phyloP scores from a whole-genome alignment of 2,888 invertebrate species.

The Drosophila austrosaltans region DNA sequence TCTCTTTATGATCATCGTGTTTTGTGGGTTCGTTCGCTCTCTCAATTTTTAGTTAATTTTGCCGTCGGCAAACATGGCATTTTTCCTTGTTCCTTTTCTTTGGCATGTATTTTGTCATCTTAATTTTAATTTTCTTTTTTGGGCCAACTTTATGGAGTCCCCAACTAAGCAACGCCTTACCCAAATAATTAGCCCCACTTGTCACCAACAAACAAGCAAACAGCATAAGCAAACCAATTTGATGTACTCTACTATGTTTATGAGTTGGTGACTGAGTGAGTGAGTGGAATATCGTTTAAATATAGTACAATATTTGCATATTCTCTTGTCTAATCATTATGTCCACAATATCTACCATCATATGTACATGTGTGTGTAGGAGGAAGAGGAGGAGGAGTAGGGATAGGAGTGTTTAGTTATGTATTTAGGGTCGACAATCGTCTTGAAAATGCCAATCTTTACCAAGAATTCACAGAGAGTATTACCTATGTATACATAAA shows the following conservation, averaged over 20 bases:
- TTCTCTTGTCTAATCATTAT: conserved; percentile 72
- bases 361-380: conserved; percentile 48
- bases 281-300: too few relatives aligned
- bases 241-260: neutral
- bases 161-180: neutral
- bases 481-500: neutral
- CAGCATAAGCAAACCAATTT: neutral
- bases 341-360: conserved; percentile 53
- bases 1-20: neutral
- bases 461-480: conserved; percentile 44
- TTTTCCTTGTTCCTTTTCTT: neutral
- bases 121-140: neutral
- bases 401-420: neutral
- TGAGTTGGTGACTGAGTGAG: neutral
- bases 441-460: conserved; percentile 47
- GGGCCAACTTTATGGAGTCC: neutral
- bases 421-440: conserved; percentile 40
- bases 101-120: neutral
- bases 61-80: neutral
- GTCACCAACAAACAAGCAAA: conserved; percentile 4
- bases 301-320: conserved; percentile 2
- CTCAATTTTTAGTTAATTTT: conserved; percentile 28
- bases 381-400: conserved; percentile 26
- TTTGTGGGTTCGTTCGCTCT: conserved; percentile 5
- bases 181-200: conserved; percentile 2